A percentile compares a stretch with the other conserved stretches of the same genome.
phyloP scores from a whole-genome alignment of 2,888 invertebrate species.

The Xylota segnis region DNA sequence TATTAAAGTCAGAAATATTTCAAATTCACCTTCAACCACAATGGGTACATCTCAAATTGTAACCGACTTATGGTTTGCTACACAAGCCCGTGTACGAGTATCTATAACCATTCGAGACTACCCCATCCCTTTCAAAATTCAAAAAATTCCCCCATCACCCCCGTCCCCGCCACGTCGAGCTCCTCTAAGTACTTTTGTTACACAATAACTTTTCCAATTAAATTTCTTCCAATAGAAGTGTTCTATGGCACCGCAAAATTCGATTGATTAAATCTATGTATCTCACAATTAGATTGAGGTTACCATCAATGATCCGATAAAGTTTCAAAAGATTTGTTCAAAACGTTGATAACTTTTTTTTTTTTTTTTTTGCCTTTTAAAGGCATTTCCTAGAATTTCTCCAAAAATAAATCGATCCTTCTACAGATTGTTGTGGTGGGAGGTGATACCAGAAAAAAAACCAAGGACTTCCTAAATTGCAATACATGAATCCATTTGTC shows the following conservation, averaged over 20 bases:
- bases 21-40: too few species aligned
- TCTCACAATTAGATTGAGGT: constrained; percentile 17
- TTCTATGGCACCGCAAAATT: constrained; percentile 29
- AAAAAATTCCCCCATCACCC: neutral
- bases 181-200: constrained; percentile 34
- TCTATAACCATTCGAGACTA: neutral
- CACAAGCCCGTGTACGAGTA: too few species aligned
- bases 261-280: constrained; percentile 45
- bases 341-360: neutral
- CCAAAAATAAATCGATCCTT: neutral
- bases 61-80: too few species aligned
- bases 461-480: neutral
- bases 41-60: too few species aligned
- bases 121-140: neutral
- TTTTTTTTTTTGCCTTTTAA: neutral
- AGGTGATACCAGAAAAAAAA: neutral
- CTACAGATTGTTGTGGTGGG: neutral
- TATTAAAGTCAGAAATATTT: too few species aligned
- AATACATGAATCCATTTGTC: constrained; percentile 44
- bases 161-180: neutral
- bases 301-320: constrained; percentile 7
- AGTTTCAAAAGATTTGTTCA: neutral
- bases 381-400: neutral
- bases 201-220: constrained; percentile 56
- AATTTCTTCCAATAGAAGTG: constrained; percentile 42